These are phyloP conservation scores for Zootoca vivipara DNA, from an alignment of 2,113 vertebrate genomes.

Conservation along the genomic window DNA sequence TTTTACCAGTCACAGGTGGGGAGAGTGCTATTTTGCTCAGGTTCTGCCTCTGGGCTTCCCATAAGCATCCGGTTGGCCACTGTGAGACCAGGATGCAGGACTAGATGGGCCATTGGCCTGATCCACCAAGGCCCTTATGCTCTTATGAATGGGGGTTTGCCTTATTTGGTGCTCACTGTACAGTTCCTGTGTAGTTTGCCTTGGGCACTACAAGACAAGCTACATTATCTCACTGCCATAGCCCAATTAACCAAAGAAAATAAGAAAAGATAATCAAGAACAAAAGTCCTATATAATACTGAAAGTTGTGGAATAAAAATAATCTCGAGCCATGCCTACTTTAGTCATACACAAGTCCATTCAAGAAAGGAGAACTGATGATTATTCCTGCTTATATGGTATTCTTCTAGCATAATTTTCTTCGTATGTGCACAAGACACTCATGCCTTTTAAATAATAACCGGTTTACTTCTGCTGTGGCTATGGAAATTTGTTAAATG, in stretches of 20 bases:
- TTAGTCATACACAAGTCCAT: neutral
- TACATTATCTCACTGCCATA: neutral
- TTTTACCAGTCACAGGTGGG: no score
- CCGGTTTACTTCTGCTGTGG: neutral
- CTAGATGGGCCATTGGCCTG: no score
- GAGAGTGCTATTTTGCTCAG: no score
- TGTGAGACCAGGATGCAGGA: no score
- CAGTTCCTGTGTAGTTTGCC: neutral
- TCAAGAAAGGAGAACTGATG: neutral
- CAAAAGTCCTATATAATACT: neutral
- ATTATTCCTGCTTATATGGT: neutral
- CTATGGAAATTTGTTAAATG: neutral
- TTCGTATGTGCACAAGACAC: neutral
- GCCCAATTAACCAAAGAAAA: neutral
- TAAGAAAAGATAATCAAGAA: neutral
- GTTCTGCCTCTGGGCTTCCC: no score
- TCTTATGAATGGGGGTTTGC: neutral
- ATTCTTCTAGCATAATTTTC: conserved; percentile 1
- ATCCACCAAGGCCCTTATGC: no score
- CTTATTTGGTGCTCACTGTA: neutral
- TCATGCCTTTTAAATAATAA: neutral
- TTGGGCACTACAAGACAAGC: neutral
- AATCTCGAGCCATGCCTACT: neutral
- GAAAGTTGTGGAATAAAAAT: neutral
- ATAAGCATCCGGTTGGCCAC: no score